Evolutionary conservation across 2,113 vertebrate species (phyloP).

Genomic region (Sitta europaea): DNA sequence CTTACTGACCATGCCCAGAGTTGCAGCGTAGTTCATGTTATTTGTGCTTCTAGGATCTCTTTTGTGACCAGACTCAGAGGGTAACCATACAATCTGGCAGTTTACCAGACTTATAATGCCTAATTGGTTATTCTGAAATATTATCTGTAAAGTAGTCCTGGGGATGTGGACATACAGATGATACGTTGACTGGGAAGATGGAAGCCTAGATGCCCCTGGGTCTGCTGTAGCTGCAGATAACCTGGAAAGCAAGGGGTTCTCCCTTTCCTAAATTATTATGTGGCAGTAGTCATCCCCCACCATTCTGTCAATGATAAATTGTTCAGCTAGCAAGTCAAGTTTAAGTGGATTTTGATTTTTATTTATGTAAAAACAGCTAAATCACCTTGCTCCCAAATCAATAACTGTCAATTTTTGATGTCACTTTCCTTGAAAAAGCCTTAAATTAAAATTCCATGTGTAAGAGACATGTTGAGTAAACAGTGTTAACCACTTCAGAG

Average conservation of each 20-base stretch:
- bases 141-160: not conserved
- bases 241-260: not conserved
- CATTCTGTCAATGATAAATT: not conserved
- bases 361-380: not conserved
- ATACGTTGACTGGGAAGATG: rapidly evolving
- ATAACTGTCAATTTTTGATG: not conserved
- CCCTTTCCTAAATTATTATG: not conserved
- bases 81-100: not conserved
- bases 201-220: not conserved
- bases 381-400: not conserved
- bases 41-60: not conserved
- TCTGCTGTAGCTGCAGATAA: not conserved
- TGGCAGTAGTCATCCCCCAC: not conserved
- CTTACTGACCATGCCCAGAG: not conserved
- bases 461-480: slow-evolving; percentile 44
- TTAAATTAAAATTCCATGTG: not conserved
- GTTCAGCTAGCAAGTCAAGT: not conserved
- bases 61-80: not conserved
- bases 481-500: slow-evolving; percentile 48
- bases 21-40: not conserved
- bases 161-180: not conserved
- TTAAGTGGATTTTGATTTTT: slow-evolving; percentile 34
- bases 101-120: not conserved
- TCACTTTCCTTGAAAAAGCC: not conserved
- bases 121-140: not conserved